Evolutionary conservation across 2,888 invertebrate genomes (phyloP), one percentile per base, ranked within the genome.

Genomic region (Mesochorus sp.): DNA sequence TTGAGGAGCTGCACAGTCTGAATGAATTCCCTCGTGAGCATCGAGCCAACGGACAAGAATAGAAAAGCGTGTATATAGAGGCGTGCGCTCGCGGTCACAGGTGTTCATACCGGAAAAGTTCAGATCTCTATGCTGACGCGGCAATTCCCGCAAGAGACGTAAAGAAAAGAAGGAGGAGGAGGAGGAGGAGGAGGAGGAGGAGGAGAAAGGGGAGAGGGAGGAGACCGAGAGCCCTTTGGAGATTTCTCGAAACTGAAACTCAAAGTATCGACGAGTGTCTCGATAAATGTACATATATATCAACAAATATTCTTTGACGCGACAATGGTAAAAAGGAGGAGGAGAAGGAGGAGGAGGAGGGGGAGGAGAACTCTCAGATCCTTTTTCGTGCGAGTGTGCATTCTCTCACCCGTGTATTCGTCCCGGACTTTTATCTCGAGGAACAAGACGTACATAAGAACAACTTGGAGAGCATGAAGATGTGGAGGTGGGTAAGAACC

Each of bases 161-260:
- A 59, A 39, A 34, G 26, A 77, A 67, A 39, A 72, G 47, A 61
- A 55, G n/a, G n/a, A n/a, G n/a, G n/a, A n/a, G n/a, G n/a, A n/a
- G n/a, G n/a, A n/a, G n/a, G n/a, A n/a, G n/a, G n/a, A n/a, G n/a
- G n/a, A n/a, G n/a, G n/a, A n/a, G n/a, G n/a, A n/a, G n/a, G n/a
- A n/a, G n/a, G n/a, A n/a, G n/a, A n/a, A n/a, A n/a, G n/a, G n/a
- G n/a, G n/a, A n/a, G n/a, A n/a, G n/a, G n/a, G n/a, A n/a, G n/a
- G n/a, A n/a, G n/a, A n/a, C n/a, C 55, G 55, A 72, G 59, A 51
- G 51, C 44, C 47, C 72, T 61, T 72, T 53, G 67, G 53, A 72
- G 67, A 67, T 72, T 77, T 61, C 53, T 37, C 49, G 34, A 55
- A 28, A 3, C 57, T 17, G 44, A 61, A 53, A 12, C n/a, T n/a